phyloP scores from a whole-genome alignment of 2,113 vertebrate genomes.

The Charadrius vociferus region DNA sequence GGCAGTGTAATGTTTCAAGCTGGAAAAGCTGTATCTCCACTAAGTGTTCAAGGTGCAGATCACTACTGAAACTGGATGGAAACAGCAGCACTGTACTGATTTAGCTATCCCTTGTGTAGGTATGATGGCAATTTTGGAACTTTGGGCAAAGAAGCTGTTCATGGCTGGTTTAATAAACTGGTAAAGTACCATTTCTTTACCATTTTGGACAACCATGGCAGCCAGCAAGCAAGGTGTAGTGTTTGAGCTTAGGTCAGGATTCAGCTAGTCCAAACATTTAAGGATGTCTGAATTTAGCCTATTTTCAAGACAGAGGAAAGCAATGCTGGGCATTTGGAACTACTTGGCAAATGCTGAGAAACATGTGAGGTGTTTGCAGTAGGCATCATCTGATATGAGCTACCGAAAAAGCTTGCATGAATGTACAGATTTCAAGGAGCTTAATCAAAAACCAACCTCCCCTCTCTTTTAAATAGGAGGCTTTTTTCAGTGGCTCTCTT shows the following conservation, averaged over 20 bases:
- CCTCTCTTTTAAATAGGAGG: background rate
- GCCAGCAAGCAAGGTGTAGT: background rate
- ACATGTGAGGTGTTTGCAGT: background rate
- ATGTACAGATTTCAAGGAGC: background rate
- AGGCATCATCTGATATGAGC: background rate
- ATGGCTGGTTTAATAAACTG: background rate
- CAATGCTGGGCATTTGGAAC: background rate
- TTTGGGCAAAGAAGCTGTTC: background rate
- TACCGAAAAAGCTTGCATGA: background rate
- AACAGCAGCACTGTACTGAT: background rate
- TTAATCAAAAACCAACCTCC: background rate
- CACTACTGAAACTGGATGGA: background rate
- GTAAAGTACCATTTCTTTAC: background rate
- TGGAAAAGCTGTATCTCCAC: background rate
- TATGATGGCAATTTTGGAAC: background rate
- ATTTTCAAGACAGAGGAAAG: background rate
- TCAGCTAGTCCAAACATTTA: background rate
- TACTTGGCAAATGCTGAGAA: background rate
- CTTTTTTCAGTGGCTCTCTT: slow-evolving; percentile 9
- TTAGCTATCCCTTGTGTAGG: background rate
- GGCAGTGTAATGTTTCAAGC: background rate
- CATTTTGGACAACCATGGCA: background rate
- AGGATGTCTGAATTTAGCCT: background rate
- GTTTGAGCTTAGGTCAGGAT: background rate
- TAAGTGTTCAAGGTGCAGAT: background rate